Percentiles rank a stretch among this genome's conserved stretches.
phyloP scores from a whole-genome alignment of 2,113 vertebrate species.

The Larimichthys crocea region DNA sequence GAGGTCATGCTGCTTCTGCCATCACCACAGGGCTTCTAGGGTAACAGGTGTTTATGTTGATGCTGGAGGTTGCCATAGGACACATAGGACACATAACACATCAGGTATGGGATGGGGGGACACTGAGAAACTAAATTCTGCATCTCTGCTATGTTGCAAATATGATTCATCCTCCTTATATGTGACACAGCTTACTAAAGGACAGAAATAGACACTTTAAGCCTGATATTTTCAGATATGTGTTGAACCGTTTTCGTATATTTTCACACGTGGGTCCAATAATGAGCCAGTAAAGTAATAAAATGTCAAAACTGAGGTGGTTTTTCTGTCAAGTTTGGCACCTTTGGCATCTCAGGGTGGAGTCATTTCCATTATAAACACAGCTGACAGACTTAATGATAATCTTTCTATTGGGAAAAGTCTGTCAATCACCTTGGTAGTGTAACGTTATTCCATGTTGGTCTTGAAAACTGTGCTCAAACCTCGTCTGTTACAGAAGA shows the following conservation, averaged over 20 bases:
- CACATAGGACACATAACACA: neutral
- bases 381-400: too few relatives aligned
- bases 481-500: too few relatives aligned
- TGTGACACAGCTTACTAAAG: neutral
- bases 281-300: too few relatives aligned
- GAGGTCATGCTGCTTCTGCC: neutral
- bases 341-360: too few relatives aligned
- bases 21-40: neutral
- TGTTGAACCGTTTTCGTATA: neutral
- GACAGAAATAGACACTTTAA: neutral
- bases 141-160: neutral
- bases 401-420: too few relatives aligned
- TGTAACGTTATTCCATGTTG: too few relatives aligned
- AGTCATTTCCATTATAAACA: too few relatives aligned
- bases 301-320: too few relatives aligned
- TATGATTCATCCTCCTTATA: neutral
- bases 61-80: conserved; percentile 16
- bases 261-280: too few relatives aligned
- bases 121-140: neutral
- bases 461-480: too few relatives aligned
- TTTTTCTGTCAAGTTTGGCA: too few relatives aligned
- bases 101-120: neutral
- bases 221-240: neutral
- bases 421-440: too few relatives aligned
- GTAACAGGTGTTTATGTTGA: conserved; percentile 36